These are phyloP conservation scores for Archips xylosteana DNA, from an alignment of 2,888 invertebrate species.

Conservation along the genomic window DNA sequence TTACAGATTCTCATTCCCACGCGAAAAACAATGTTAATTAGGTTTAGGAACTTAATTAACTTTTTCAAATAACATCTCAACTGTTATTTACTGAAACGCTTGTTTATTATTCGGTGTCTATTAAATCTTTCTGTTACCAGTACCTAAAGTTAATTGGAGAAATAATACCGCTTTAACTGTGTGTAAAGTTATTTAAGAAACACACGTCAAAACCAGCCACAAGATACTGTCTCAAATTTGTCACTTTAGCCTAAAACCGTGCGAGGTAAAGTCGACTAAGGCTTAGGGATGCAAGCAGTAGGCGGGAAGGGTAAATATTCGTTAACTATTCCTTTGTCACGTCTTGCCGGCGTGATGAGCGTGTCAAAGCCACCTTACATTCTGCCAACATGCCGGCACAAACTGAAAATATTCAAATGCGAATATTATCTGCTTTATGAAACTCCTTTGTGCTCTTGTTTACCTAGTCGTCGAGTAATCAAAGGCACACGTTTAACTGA, in stretches of 20 bases:
- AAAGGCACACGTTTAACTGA: slow-evolving; percentile 26
- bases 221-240: slow-evolving; percentile 19
- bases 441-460: slow-evolving; percentile 33
- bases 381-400: slow-evolving; percentile 37
- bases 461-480: slow-evolving; percentile 30
- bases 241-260: slow-evolving; percentile 29
- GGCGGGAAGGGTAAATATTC: slow-evolving; percentile 63
- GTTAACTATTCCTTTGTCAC: slow-evolving; percentile 77
- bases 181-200: neutral
- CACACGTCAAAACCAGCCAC: slow-evolving; percentile 15
- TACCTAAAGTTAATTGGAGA: neutral
- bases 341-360: slow-evolving; percentile 62
- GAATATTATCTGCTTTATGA: slow-evolving; percentile 45
- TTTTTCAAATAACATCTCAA: neutral
- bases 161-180: neutral
- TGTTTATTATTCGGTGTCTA: neutral
- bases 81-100: neutral
- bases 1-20: slow-evolving; percentile 1
- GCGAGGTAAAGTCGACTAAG: slow-evolving; percentile 5
- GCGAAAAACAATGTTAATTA: slow-evolving; percentile 4
- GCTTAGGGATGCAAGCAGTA: slow-evolving; percentile 45
- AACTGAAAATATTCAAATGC: slow-evolving; percentile 44
- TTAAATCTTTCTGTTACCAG: neutral
- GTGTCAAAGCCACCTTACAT: slow-evolving; percentile 48
- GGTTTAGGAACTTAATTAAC: slow-evolving; percentile 10